These are phyloP conservation scores for Bombus haemorrhoidalis DNA, from an alignment of 1,140 invertebrate species.

Conservation along the genomic window DNA sequence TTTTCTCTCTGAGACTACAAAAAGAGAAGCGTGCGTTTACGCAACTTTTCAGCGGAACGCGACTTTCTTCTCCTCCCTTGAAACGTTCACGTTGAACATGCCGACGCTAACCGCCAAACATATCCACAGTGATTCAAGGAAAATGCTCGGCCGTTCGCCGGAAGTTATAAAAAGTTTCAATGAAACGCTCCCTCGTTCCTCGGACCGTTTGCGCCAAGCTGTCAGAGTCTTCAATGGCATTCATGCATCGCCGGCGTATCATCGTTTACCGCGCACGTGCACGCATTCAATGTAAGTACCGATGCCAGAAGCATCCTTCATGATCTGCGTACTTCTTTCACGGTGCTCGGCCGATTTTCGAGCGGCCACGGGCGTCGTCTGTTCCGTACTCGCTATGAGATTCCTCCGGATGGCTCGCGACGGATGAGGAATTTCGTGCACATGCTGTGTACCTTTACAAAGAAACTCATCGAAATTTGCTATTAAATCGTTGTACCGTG, in stretches of 20 bases:
- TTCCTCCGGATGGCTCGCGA: background rate
- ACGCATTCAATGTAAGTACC: constrained; percentile 19
- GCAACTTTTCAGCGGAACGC: background rate
- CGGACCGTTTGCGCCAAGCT: background rate
- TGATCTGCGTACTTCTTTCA: constrained; percentile 33
- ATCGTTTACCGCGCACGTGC: constrained; percentile 23
- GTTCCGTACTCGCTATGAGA: background rate
- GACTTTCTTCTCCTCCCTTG: background rate
- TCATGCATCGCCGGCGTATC: constrained; percentile 24
- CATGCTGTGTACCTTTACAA: background rate
- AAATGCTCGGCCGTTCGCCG: background rate
- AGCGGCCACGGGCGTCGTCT: background rate
- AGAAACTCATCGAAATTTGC: background rate
- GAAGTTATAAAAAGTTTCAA: constrained; percentile 40
- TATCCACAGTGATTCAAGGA: constrained; percentile 21
- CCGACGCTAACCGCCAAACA: constrained; percentile 18
- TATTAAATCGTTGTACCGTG: background rate
- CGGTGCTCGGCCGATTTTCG: constrained; percentile 18
- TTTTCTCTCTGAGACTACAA: background rate
- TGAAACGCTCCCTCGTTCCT: constrained; percentile 15
- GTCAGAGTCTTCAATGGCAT: constrained; percentile 14
- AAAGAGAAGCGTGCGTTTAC: background rate
- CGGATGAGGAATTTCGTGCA: background rate
- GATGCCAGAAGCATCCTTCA: constrained; percentile 34
- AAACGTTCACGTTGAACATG: background rate